phyloP scores from a whole-genome alignment of 2,113 vertebrate species.

The Tamias sibiricus region DNA sequence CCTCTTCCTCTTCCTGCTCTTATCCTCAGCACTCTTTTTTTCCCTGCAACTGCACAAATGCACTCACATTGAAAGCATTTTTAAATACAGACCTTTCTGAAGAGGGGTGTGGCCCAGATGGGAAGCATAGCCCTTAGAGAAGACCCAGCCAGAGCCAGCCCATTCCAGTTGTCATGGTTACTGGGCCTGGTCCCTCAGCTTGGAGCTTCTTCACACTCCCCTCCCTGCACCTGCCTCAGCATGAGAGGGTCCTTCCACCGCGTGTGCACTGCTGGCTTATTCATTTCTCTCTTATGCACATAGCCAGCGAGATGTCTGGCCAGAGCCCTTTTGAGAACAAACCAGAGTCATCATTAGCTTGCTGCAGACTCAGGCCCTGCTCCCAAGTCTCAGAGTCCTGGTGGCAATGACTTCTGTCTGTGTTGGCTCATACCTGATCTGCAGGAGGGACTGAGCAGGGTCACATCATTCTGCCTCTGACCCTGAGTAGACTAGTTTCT shows the following conservation, averaged over 20 bases:
- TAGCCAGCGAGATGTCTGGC: not conserved
- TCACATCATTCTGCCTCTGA: not conserved
- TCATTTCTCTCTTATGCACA: not conserved
- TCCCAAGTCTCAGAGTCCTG: not conserved
- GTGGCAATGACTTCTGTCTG: not conserved
- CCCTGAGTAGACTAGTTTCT: not conserved
- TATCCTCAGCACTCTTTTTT: not conserved
- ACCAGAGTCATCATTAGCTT: not conserved
- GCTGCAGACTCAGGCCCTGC: not conserved
- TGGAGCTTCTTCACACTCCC: conserved; percentile 4
- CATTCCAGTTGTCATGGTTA: conserved; percentile 50
- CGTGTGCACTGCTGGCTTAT: not conserved
- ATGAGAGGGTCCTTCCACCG: not conserved
- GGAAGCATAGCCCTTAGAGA: not conserved
- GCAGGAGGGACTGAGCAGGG: not conserved
- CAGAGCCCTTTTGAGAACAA: not conserved
- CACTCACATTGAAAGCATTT: not conserved
- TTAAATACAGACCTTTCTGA: not conserved
- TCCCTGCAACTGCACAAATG: not conserved
- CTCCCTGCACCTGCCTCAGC: not conserved
- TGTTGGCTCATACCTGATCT: not conserved
- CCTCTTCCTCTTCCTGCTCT: not conserved
- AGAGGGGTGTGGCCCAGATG: not conserved
- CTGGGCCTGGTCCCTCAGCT: conserved; percentile 20
- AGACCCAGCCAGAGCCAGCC: not conserved